Base-by-base conservation (phyloP, 2,888 invertebrate genomes). In the Dioctria linearis region DNA sequence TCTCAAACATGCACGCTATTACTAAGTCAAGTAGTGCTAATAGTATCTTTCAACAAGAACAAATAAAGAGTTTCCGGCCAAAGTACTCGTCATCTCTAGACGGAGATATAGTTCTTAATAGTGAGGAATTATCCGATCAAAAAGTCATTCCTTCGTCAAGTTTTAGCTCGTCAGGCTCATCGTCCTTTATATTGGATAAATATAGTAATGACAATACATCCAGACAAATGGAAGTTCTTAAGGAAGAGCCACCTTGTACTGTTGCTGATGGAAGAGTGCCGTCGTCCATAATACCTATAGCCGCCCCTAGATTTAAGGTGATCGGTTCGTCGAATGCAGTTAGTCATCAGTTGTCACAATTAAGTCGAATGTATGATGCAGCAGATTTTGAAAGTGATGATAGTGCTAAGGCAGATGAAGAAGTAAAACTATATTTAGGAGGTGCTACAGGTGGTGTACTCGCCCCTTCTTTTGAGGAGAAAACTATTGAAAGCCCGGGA, bases 331-430 rank as follows among this genome's bases (percentile, higher is more conserved):
- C 87, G 0, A 86, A 86, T 25, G 85, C 87, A 0, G 85, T 88
- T 0, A 88, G 87, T 66, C 88, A 89, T 67, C 89, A 89, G 79
- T 71, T 89, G 63, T 86, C 88, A 3, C 88, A 88, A 39, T 69
- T 89, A 75, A 83, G 88, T 3, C 83, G 87, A 3, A 85, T 89
- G 49, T 88, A 88, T 80, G 88, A 89, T 71, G 86, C 86, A 4
- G 86, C 88, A 5, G 87, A 86, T 73, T 89, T 89, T 82, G 91
- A 90, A 54, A 89, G 90, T 78, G 90, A 90, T 82, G 91, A 91
- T 83, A 88, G 88, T 82, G 90, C 89, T 81, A 89, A 89, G 84
- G 84, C 92, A 4, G 92, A 92, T 84, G 92, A 92, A 84, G 92
- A 92, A 85, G 92, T 92, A 0, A 90, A 92, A 83, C 89, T 89